These are phyloP conservation scores for Esox lucius DNA, from an alignment of 2,797 vertebrate genomes.

Conservation along the genomic window DNA sequence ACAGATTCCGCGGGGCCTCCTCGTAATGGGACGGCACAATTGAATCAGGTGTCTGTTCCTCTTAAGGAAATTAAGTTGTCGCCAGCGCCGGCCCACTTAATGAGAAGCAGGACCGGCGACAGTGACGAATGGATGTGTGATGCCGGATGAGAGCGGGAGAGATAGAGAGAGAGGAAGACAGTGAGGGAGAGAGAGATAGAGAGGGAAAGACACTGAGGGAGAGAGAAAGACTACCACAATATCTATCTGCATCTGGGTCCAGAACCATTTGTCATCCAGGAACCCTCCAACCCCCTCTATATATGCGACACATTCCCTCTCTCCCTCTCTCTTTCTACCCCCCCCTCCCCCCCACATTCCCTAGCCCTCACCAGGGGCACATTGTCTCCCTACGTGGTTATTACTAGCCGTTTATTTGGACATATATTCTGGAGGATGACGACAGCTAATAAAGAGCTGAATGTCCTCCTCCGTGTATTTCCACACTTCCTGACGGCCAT, in stretches of 20 bases:
- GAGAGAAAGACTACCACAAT: neutral
- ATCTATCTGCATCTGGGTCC: neutral
- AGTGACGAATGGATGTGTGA: conserved; percentile 92
- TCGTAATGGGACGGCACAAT: conserved; percentile 82
- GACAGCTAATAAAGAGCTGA: conserved; percentile 94
- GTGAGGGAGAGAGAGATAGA: no score
- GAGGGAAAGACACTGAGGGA: neutral
- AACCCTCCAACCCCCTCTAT: conserved; percentile 9
- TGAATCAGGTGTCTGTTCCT: conserved; percentile 99
- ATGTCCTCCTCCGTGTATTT: conserved; percentile 86
- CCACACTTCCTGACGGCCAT: conserved; percentile 81
- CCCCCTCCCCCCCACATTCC: conserved; percentile 61
- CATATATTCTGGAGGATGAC: conserved; percentile 91
- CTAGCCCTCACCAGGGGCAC: conserved; percentile 80
- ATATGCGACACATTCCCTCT: neutral
- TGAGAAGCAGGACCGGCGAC: conserved; percentile 88
- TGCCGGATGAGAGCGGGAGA: conserved; percentile 79
- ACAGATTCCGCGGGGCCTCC: conserved; percentile 76
- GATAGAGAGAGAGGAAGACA: neutral
- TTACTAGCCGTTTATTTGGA: conserved; percentile 96
- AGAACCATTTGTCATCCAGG: conserved; percentile 28
- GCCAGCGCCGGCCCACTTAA: conserved; percentile 90
- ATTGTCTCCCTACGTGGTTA: conserved; percentile 92
- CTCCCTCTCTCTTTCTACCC: conserved; percentile 1
- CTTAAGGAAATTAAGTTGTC: conserved; percentile 99